phyloP scores from a whole-genome alignment of 2,888 invertebrate genomes.

The Cheilosia scutellata region DNA sequence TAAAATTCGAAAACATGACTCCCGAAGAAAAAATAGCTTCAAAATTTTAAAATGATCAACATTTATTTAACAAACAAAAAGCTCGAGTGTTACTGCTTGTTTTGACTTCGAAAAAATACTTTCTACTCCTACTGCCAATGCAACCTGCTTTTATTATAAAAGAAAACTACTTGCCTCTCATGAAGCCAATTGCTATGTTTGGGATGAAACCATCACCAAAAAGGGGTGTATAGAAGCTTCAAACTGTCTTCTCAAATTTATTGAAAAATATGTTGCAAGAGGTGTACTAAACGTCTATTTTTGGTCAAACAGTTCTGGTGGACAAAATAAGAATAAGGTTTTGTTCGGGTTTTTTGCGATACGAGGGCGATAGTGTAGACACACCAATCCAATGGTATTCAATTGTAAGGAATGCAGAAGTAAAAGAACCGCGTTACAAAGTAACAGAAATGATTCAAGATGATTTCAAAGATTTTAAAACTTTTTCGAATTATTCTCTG shows the following conservation, averaged over 20 bases:
- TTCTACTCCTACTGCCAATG: neutral
- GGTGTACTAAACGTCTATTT: conserved; percentile 23
- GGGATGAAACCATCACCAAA: conserved; percentile 14
- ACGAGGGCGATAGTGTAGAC: too few species aligned
- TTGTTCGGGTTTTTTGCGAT: conserved; percentile 52
- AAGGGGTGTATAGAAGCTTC: conserved; percentile 77
- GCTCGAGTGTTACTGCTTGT: too few species aligned
- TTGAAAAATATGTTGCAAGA: conserved; percentile 37
- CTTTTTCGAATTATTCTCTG: too few species aligned
- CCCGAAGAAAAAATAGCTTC: conserved; percentile 2
- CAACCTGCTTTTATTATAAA: conserved; percentile 30
- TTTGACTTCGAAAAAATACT: too few species aligned
- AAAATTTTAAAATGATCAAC: conserved; percentile 14
- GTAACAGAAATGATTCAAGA: too few species aligned
- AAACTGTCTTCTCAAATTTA: conserved; percentile 74
- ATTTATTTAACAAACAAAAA: conserved; percentile 11
- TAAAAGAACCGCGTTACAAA: too few species aligned
- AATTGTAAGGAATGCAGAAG: too few species aligned
- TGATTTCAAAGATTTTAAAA: too few species aligned
- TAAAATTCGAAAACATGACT: conserved; percentile 54
- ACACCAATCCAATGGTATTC: too few species aligned
- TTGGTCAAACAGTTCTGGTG: conserved; percentile 70
- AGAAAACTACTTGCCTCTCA: conserved; percentile 51
- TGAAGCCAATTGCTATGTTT: neutral
- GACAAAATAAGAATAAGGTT: conserved; percentile 55